Percentiles rank a stretch among this genome's conserved stretches.
Conservation (phyloP, 2,888 invertebrate species). For the Cosmia trapezina region DNA sequence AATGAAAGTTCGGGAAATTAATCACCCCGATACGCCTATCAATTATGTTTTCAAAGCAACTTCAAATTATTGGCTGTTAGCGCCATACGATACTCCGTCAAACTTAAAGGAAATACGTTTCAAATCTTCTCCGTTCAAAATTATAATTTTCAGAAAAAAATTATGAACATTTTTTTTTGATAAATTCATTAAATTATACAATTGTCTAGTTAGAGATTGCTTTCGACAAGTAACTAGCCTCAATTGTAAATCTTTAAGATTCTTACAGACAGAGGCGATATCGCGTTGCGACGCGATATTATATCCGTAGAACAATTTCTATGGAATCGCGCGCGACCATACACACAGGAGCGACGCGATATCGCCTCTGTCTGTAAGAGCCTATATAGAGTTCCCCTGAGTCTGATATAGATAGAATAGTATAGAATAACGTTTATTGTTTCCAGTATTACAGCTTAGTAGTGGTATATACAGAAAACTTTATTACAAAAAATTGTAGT, state of each 20-base stretch:
- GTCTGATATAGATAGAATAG: too few species aligned
- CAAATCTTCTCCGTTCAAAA: background rate
- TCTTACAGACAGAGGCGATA: too few species aligned
- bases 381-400: background rate
- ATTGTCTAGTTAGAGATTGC: background rate
- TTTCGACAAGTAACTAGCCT: background rate
- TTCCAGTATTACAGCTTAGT: too few species aligned
- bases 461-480: too few species aligned
- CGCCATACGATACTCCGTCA: background rate
- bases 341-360: too few species aligned
- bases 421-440: too few species aligned
- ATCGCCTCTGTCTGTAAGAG: too few species aligned
- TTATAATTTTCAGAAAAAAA: background rate
- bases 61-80: slow-evolving; percentile 3
- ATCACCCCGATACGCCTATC: slow-evolving; percentile 8
- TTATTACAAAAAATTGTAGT: too few species aligned
- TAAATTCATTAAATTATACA: background rate
- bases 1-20: slow-evolving; percentile 24
- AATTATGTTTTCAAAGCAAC: slow-evolving; percentile 19
- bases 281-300: too few species aligned
- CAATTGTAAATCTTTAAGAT: background rate
- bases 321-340: too few species aligned
- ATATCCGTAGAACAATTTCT: too few species aligned
- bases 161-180: background rate
- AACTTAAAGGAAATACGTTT: background rate